These are phyloP conservation scores for Limnephilus lunatus DNA, from an alignment of 2,888 invertebrate species.

Conservation along the genomic window DNA sequence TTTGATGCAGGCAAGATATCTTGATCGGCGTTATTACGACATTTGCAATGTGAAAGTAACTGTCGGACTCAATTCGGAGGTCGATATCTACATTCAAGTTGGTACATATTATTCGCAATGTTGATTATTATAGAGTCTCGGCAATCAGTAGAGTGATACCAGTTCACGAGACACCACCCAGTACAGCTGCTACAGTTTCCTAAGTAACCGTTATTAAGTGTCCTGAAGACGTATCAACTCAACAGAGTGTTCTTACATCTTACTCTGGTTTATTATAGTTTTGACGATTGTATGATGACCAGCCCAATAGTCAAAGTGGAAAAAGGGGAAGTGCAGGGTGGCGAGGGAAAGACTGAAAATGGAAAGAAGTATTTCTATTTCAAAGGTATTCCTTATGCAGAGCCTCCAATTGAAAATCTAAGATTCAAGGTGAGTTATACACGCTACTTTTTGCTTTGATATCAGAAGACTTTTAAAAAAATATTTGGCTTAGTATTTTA, in stretches of 20 bases:
- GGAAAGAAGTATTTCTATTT: conserved; percentile 73
- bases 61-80: not conserved
- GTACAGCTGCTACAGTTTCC: not conserved
- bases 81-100: not conserved
- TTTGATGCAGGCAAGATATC: not conserved
- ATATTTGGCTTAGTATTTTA: no score
- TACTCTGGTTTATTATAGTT: not conserved
- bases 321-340: conserved; percentile 72
- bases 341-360: conserved; percentile 70
- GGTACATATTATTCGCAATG: not conserved
- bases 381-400: conserved; percentile 72
- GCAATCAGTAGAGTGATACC: not conserved
- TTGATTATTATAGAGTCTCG: not conserved
- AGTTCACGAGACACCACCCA: not conserved
- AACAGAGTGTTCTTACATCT: not conserved
- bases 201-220: not conserved
- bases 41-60: not conserved
- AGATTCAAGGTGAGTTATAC: conserved; percentile 70
- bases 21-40: not conserved
- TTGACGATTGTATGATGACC: conserved; percentile 40
- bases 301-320: conserved; percentile 68
- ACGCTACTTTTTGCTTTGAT: not conserved
- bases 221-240: not conserved
- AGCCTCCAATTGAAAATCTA: conserved; percentile 70
- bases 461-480: no score